Percentiles rank a stretch among this genome's conserved stretches.
Conservation (phyloP, 30 jellyfish, hydroid and myxozoan genomes). For the Hydra vulgaris region DNA sequence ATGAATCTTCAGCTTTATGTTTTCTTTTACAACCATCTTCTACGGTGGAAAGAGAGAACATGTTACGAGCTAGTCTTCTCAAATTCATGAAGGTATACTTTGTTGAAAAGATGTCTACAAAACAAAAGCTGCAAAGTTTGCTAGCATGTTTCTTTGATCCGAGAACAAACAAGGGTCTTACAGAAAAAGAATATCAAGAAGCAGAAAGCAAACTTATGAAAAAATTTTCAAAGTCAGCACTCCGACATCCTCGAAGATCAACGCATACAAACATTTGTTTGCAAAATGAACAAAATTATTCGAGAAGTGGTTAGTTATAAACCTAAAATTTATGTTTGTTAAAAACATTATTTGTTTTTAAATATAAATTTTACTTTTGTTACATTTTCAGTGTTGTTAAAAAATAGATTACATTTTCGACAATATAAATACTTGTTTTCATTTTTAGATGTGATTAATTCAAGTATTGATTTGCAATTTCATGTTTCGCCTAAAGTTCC, state of each 20-base stretch:
- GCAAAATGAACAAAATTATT: neutral
- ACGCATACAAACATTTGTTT: neutral
- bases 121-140: neutral
- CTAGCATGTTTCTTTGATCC: neutral
- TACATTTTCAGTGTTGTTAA: neutral
- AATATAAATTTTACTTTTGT: no score
- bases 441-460: neutral
- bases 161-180: neutral
- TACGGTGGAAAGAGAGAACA: neutral
- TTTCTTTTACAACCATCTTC: neutral
- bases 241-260: neutral
- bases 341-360: neutral
- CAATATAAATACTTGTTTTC: neutral
- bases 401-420: neutral
- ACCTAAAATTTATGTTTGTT: no score
- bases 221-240: neutral
- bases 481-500: neutral
- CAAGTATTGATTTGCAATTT: neutral
- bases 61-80: neutral
- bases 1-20: neutral
- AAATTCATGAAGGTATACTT: neutral
- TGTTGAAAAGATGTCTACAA: neutral
- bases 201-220: neutral
- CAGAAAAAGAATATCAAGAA: neutral
- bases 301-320: neutral